phyloP scores from a whole-genome alignment of 2,888 invertebrate species.

The Tupiocoris notatus region DNA sequence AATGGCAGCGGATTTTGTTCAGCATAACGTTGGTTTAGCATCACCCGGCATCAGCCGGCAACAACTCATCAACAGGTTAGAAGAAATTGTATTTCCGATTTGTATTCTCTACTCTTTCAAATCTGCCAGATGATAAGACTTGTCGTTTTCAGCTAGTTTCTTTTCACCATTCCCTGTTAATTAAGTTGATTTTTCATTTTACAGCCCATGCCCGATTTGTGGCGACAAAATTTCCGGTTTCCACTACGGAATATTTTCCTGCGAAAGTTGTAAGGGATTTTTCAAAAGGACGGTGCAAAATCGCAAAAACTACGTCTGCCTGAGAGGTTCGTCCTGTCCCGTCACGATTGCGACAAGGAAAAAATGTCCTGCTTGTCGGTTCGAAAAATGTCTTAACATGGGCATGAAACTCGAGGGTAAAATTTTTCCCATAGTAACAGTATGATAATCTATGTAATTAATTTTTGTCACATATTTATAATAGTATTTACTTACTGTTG shows the following conservation, averaged over 20 bases:
- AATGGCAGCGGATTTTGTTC: constrained; percentile 52
- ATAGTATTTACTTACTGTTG: too few species aligned
- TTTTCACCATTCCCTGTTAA: too few species aligned
- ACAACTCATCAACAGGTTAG: constrained; percentile 76
- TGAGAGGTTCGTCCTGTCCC: constrained; percentile 85
- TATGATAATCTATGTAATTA: too few species aligned
- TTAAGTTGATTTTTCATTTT: too few species aligned
- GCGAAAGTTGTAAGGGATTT: constrained; percentile 97
- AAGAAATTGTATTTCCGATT: too few species aligned
- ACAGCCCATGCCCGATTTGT: constrained; percentile 90
- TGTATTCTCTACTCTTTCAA: too few species aligned
- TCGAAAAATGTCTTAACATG: constrained; percentile 90
- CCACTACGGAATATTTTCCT: constrained; percentile 97
- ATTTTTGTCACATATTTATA: too few species aligned
- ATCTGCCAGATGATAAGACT: too few species aligned
- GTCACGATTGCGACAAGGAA: constrained; percentile 91
- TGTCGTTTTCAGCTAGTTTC: too few species aligned
- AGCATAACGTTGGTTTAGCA: constrained; percentile 56
- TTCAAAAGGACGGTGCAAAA: constrained; percentile 99
- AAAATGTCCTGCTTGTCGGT: constrained; percentile 95
- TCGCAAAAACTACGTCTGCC: constrained; percentile 92
- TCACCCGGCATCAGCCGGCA: constrained; percentile 80
- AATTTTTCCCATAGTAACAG: too few species aligned
- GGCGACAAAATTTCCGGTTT: constrained; percentile 95
- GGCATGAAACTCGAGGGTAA: constrained; percentile 96